Evolutionary conservation across 2,888 invertebrate species (phyloP), one percentile per base, ranked within the genome.

Genomic region (Morpho deidamia): DNA sequence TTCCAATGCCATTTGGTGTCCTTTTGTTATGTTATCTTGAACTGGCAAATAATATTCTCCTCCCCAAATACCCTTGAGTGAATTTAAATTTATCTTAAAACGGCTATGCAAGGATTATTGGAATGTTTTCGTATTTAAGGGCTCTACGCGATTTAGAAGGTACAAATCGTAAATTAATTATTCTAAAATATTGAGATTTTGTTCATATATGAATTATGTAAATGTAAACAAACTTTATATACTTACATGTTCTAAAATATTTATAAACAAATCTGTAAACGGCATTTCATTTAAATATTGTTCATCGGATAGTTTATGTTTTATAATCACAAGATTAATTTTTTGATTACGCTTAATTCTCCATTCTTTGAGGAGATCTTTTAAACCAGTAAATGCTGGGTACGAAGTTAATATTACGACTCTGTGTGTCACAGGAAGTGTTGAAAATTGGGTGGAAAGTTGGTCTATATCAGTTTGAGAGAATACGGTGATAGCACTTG

Each of bases 271-370:
- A 56, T 76, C 66, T 11, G 73, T 55, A 38, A 73, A 65, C 0
- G 77, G 72, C n/a, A 76, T 44, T 45, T 75, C 61, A 33, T 68
- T 69, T 23, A 74, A 48, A 32, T 50, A 53, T 53, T 69, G 64
- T 12, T 69, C 67, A 14, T 64, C 65, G 1, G 57, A 60, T 33
- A 69, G 59, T 46, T 69, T 68, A 43, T 72, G 64, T 14, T 72
- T 74, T 8, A 73, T 58, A 63, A 70, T 70, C n/a, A 76, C 51
- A 14, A 79, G 53, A 12, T 67, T 64, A 38, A 80, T 62, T 48
- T 72, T 64, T 42, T 71, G 72, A 11, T 64, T 59, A 11, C 68
- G 58, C 7, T 60, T 49, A 9, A 68, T 70, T 50, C 74, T 71
- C 72, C 73, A 76, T 53, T 65, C 44, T 32, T 65, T 61, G 7